phyloP scores from a whole-genome alignment of 2,888 invertebrate species.

The Lycophotia porphyrea region DNA sequence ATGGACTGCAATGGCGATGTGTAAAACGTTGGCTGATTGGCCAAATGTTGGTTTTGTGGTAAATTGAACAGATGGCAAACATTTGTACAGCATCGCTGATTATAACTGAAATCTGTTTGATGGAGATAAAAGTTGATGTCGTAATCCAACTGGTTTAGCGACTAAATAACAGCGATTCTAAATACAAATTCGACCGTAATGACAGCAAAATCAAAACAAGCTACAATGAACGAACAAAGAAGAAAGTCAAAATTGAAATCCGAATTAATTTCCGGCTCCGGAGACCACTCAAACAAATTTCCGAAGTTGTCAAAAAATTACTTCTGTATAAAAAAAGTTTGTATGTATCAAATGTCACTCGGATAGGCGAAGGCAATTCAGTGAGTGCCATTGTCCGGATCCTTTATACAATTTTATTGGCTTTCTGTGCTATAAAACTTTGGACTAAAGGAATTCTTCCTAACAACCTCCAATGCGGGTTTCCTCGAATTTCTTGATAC shows the following conservation, averaged over 20 bases:
- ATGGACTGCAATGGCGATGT: slow-evolving; percentile 77
- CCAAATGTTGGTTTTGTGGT: slow-evolving; percentile 55
- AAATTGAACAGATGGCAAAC: slow-evolving; percentile 53
- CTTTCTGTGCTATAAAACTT: slow-evolving; percentile 73
- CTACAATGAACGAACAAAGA: slow-evolving; percentile 54
- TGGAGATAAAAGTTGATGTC: slow-evolving; percentile 17
- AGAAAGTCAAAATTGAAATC: slow-evolving; percentile 60
- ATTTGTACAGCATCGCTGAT: slow-evolving; percentile 33
- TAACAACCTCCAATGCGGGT: slow-evolving; percentile 69
- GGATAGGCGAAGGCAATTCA: slow-evolving; percentile 68
- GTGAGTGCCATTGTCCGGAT: slow-evolving; percentile 71
- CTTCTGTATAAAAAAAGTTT: slow-evolving; percentile 53
- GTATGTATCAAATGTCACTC: slow-evolving; percentile 67
- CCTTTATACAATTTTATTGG: slow-evolving; percentile 76
- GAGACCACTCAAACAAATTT: slow-evolving; percentile 55
- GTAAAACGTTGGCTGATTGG: slow-evolving; percentile 67
- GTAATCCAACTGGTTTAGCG: slow-evolving; percentile 18
- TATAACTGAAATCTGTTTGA: slow-evolving; percentile 26
- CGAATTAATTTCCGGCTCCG: slow-evolving; percentile 59
- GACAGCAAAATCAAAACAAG: slow-evolving; percentile 36
- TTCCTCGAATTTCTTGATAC: slow-evolving; percentile 72
- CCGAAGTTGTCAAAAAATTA: slow-evolving; percentile 60
- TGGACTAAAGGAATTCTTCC: slow-evolving; percentile 73
- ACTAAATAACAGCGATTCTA: slow-evolving; percentile 11
- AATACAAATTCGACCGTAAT: slow-evolving; percentile 23